phyloP scores from a whole-genome alignment of 2,888 invertebrate genomes.

The Synanthedon myopaeformis region DNA sequence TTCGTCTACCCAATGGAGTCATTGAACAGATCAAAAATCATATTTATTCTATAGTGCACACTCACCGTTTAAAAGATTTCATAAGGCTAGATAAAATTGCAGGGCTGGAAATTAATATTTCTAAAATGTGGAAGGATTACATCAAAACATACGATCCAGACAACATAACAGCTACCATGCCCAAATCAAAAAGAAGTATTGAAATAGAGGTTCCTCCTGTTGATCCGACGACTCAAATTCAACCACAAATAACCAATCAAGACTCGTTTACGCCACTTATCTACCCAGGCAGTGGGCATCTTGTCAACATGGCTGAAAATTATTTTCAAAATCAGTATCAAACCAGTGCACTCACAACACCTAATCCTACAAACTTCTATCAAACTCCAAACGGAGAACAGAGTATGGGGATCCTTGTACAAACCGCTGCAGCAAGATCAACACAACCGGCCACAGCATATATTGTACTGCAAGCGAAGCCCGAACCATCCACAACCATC shows the following conservation, averaged over 20 bases:
- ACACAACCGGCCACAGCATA: constrained; percentile 52
- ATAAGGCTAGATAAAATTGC: constrained; percentile 66
- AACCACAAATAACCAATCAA: constrained; percentile 20
- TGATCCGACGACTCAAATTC: constrained; percentile 24
- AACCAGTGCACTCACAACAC: constrained; percentile 36
- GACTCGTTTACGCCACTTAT: constrained; percentile 44
- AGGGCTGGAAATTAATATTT: constrained; percentile 68
- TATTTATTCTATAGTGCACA: constrained; percentile 65
- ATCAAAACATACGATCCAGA: constrained; percentile 67
- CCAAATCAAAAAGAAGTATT: constrained; percentile 53
- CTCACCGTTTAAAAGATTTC: constrained; percentile 63
- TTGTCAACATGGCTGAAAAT: constrained; percentile 62
- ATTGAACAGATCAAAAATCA: constrained; percentile 68
- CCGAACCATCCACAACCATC: constrained; percentile 34
- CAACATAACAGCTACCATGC: constrained; percentile 59
- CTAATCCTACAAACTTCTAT: constrained; percentile 53
- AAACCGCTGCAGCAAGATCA: constrained; percentile 37
- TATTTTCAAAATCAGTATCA: constrained; percentile 65
- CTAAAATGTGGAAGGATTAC: constrained; percentile 71
- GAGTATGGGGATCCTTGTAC: constrained; percentile 57
- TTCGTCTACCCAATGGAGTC: constrained; percentile 57
- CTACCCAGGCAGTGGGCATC: constrained; percentile 59
- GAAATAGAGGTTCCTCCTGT: constrained; percentile 27
- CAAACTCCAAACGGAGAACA: constrained; percentile 52
- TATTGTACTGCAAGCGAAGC: constrained; percentile 54